Conservation (phyloP, 2,888 invertebrate species). For the Augochlorella aurata region DNA sequence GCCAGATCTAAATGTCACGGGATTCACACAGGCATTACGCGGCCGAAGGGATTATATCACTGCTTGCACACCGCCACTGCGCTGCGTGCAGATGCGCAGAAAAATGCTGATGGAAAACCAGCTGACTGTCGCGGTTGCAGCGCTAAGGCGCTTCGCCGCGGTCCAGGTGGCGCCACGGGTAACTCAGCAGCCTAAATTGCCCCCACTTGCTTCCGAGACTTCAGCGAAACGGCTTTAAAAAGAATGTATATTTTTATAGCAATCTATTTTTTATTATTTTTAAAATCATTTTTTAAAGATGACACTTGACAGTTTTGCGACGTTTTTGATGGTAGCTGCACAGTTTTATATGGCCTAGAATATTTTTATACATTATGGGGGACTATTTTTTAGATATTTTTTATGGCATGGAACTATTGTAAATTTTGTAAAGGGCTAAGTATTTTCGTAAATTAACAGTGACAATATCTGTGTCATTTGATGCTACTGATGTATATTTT, state of each 20-base stretch:
- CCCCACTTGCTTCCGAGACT: neutral
- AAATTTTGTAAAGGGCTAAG: too few species aligned
- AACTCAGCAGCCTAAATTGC: neutral
- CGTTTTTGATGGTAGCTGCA: neutral
- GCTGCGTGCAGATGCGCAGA: slow-evolving; percentile 8
- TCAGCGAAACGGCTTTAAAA: too few species aligned
- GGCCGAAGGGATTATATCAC: slow-evolving; percentile 70
- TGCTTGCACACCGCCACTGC: slow-evolving; percentile 49
- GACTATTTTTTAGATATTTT: neutral
- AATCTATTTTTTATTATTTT: too few species aligned
- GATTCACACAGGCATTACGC: slow-evolving; percentile 79
- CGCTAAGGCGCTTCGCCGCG: neutral
- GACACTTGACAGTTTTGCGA: neutral
- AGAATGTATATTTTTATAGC: too few species aligned
- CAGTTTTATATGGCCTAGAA: neutral
- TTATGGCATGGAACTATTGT: neutral
- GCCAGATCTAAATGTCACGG: slow-evolving; percentile 76
- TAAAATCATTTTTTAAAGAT: too few species aligned
- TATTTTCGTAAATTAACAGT: too few species aligned
- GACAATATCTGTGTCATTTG: too few species aligned
- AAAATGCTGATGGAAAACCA: neutral
- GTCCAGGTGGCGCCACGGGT: too few species aligned
- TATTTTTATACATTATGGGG: neutral
- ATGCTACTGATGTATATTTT: too few species aligned
- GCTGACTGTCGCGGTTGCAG: neutral